phyloP scores from a whole-genome alignment of 2,113 vertebrate genomes.

The Triplophysa siluroides region DNA sequence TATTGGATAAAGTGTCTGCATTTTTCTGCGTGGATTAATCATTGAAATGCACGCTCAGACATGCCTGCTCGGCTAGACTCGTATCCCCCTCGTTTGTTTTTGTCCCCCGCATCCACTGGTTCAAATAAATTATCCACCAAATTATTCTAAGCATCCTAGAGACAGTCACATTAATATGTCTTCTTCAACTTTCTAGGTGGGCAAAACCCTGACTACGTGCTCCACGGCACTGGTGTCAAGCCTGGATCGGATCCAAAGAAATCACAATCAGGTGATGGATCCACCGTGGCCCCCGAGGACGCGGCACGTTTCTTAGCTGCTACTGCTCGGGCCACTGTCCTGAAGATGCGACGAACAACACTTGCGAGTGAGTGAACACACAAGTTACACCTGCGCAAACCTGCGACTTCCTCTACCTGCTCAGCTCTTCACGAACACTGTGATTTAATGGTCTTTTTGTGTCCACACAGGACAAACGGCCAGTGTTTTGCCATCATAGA shows the following conservation, averaged over 20 bases:
- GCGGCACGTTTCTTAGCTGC: conserved; percentile 92
- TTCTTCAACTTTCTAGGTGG: conserved; percentile 58
- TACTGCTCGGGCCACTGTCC: conserved; percentile 97
- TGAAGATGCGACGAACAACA: conserved; percentile 91
- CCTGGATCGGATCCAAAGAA: conserved; percentile 65
- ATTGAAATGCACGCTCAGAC: too few species aligned
- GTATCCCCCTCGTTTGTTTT: too few species aligned
- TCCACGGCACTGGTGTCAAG: conserved; percentile 87
- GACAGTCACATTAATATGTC: too few species aligned
- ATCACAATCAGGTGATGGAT: conserved; percentile 79
- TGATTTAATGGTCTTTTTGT: conserved; percentile 38
- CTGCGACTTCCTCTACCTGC: neutral
- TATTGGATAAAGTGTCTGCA: too few species aligned
- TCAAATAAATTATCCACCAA: too few species aligned
- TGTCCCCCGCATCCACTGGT: too few species aligned
- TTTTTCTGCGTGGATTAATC: too few species aligned
- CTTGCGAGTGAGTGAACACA: conserved; percentile 87
- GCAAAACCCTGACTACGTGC: conserved; percentile 88
- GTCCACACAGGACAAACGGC: conserved; percentile 86
- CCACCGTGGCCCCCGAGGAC: conserved; percentile 93
- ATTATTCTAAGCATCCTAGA: too few species aligned
- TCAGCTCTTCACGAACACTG: neutral
- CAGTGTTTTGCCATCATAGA: conserved; percentile 97
- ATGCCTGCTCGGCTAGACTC: too few species aligned
- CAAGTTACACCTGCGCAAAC: too few species aligned